phyloP scores from a whole-genome alignment of 1,140 invertebrate species.

The Diabrotica virgifera region DNA sequence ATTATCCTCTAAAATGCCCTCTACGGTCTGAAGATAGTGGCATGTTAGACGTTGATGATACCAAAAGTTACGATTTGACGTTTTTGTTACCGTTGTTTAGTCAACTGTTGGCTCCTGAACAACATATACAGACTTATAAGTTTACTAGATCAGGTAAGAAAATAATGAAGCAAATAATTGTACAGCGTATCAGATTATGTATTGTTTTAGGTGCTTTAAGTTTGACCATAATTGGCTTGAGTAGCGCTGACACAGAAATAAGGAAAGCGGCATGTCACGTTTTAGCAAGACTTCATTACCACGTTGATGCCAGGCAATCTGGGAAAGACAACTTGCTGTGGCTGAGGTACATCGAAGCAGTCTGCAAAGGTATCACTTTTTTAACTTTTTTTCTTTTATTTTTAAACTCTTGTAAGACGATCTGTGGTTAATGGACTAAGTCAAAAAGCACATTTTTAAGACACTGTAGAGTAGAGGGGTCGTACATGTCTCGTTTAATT shows the following conservation, averaged over 20 bases:
- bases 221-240: constrained; percentile 61
- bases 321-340: constrained; percentile 44
- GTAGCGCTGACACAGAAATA: constrained; percentile 57
- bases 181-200: not conserved
- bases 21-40: constrained; percentile 1
- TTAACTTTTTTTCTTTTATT: constrained; percentile 7
- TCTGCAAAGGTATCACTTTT: constrained; percentile 36
- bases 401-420: not conserved
- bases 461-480: no score
- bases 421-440: not conserved
- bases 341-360: constrained; percentile 41
- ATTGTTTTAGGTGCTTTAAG: constrained; percentile 51
- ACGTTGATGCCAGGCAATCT: constrained; percentile 60
- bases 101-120: constrained; percentile 61
- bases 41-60: constrained; percentile 13
- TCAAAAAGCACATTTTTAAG: no score
- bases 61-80: constrained; percentile 65
- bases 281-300: constrained; percentile 63
- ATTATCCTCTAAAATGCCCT: constrained; percentile 53
- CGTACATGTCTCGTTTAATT: no score
- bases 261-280: constrained; percentile 64
- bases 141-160: constrained; percentile 53
- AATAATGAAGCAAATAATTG: no score
- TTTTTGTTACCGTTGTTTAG: constrained; percentile 70
- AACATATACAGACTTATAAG: constrained; percentile 62